Base-by-base conservation (phyloP, 2,797 vertebrate species). In the Clamator glandarius region DNA sequence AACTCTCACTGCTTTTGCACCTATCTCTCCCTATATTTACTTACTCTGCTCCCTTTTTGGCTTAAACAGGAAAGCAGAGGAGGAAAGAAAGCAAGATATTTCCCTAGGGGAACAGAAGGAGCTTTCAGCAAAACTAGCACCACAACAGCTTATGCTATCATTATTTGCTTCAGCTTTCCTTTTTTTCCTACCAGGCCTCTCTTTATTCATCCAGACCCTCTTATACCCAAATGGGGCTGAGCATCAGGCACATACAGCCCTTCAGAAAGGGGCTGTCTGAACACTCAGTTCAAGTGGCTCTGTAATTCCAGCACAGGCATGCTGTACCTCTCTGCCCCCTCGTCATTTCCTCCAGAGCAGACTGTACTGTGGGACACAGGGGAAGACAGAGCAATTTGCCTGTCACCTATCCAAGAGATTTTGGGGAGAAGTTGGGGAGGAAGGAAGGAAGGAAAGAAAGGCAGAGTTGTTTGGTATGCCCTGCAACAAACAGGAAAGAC, bases 371-470 rank as follows among this genome's bases (percentile, higher is more conserved):
- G 52, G 15, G 77, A 69, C 72, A 13, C 25, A 18, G 4, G 1
- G 69, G 7, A 11, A 35, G n/a, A 41, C 61, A 10, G 55, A 39
- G 15, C 74, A 14, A 8, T 2, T 8, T 17, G 0, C 1, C 48
- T 2, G 57, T 12, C 10, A 26, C 13, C 81, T 7, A 21, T 0
- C 46, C 15, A 2, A 66, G 6, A 24, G 29, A 20, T 6, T 1
- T 1, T 1, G 5, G 44, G 28, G 24, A 19, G 52, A 9, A 39
- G 39, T 12, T 9, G 39, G 5, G 44, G 28, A 54, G 8, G 6
- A 6, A 1, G 1, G 39, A 2, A n/a, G 8, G 6, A 7, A 1
- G 2, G 24, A 24, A 12, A 6, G 4, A 12, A 29, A 17, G 26
- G 18, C 14, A 9, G 66, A 44, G 25, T 6, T 6, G 48, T 3